phyloP scores from a whole-genome alignment of 2,888 invertebrate genomes.

The Orchesellides sinensis region DNA sequence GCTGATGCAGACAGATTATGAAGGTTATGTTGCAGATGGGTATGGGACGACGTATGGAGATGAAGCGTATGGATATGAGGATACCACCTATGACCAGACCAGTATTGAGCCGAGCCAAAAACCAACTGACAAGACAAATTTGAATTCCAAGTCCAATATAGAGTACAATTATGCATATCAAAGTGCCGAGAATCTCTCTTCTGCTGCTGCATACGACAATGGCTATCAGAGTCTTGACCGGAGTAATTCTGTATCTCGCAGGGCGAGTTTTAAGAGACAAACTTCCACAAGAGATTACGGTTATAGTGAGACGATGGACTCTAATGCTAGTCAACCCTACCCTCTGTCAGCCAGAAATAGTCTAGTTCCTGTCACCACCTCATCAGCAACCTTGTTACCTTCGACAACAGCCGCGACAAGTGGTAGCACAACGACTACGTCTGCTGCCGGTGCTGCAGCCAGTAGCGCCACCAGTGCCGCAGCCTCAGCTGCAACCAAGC shows the following conservation, averaged over 20 bases:
- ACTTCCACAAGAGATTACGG: slow-evolving; percentile 73
- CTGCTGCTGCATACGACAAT: slow-evolving; percentile 45
- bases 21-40: slow-evolving; percentile 36
- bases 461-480: slow-evolving; percentile 43
- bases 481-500: slow-evolving; percentile 64
- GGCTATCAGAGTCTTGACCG: slow-evolving; percentile 59
- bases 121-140: slow-evolving; percentile 60
- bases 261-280: slow-evolving; percentile 74
- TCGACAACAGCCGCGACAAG: slow-evolving; percentile 28
- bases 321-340: slow-evolving; percentile 24
- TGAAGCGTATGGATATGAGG: slow-evolving; percentile 48
- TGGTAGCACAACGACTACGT: slow-evolving; percentile 10
- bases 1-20: slow-evolving; percentile 60
- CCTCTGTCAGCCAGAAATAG: slow-evolving; percentile 49
- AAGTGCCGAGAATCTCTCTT: slow-evolving; percentile 81
- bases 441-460: slow-evolving; percentile 22
- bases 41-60: slow-evolving; percentile 56
- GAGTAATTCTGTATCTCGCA: slow-evolving; percentile 71
- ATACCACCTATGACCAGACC: slow-evolving; percentile 48
- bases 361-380: slow-evolving; percentile 23
- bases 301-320: slow-evolving; percentile 39
- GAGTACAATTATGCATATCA: slow-evolving; percentile 85
- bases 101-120: slow-evolving; percentile 68
- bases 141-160: slow-evolving; percentile 78
- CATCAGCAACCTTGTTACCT: neutral